Evolutionary conservation across 2,888 invertebrate species (phyloP).

Genomic region (Melanotus villosus): DNA sequence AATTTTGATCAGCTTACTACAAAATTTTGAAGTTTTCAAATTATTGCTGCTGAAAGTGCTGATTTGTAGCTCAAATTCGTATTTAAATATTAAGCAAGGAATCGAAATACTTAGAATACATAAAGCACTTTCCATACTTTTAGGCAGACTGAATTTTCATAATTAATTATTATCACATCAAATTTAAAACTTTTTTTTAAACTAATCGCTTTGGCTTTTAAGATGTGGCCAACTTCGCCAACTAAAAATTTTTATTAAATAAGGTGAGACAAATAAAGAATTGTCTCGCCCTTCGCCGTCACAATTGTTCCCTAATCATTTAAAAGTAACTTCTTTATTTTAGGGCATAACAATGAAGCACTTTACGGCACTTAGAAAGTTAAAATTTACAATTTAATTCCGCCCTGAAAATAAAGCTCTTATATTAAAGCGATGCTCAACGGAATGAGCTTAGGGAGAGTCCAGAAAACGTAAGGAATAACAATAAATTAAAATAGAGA

Average conservation of each 20-base stretch:
- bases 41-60: too few species aligned
- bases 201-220: too few species aligned
- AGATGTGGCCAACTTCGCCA: too few species aligned
- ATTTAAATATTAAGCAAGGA: too few species aligned
- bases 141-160: too few species aligned
- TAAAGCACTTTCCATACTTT: too few species aligned
- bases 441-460: neutral
- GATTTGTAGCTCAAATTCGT: too few species aligned
- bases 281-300: neutral
- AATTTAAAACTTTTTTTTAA: too few species aligned
- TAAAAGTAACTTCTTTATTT: constrained; percentile 23
- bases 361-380: constrained; percentile 59
- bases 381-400: constrained; percentile 63
- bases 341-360: constrained; percentile 52
- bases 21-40: too few species aligned
- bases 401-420: constrained; percentile 59
- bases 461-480: constrained; percentile 12
- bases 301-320: neutral
- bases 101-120: too few species aligned
- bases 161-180: too few species aligned
- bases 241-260: neutral
- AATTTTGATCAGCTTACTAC: too few species aligned
- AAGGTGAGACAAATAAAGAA: neutral
- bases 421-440: constrained; percentile 24
- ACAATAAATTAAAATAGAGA: constrained; percentile 43